Conservation (phyloP, 2,113 vertebrate species). For the Echinops telfairi region DNA sequence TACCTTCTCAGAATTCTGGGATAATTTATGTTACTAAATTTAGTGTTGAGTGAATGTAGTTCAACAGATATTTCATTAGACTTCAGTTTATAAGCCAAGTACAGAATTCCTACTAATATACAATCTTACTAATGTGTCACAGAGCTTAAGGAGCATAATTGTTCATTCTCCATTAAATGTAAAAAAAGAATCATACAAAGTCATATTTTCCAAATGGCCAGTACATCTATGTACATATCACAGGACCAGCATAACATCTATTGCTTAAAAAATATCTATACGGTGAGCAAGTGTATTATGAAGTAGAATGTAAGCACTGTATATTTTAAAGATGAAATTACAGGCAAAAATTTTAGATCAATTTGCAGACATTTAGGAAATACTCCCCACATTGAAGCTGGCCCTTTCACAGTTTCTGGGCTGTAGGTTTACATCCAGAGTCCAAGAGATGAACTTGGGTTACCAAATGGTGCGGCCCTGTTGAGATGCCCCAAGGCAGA, state of each 20-base stretch:
- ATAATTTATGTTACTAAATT: constrained; percentile 19
- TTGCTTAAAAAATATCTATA: neutral
- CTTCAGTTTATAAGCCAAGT: neutral
- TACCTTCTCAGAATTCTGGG: constrained; percentile 15
- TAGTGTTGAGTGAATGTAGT: neutral
- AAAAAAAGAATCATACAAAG: neutral
- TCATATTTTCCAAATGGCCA: neutral
- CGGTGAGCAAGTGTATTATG: neutral
- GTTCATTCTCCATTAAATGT: constrained; percentile 27
- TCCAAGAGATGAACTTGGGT: neutral
- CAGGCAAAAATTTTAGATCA: neutral
- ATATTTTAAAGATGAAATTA: constrained; percentile 50
- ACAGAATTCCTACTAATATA: constrained; percentile 10
- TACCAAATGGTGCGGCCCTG: neutral
- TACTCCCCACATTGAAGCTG: neutral
- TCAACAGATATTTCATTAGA: constrained; percentile 23
- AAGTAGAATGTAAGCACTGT: neutral
- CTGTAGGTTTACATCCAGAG: neutral
- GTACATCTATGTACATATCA: neutral
- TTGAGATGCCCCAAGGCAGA: neutral
- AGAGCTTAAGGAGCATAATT: neutral
- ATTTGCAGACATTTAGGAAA: neutral
- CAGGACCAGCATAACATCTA: neutral
- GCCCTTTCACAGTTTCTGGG: neutral
- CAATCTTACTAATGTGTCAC: neutral